Conservation (phyloP, 2,797 vertebrate species). For the Lates japonicus region DNA sequence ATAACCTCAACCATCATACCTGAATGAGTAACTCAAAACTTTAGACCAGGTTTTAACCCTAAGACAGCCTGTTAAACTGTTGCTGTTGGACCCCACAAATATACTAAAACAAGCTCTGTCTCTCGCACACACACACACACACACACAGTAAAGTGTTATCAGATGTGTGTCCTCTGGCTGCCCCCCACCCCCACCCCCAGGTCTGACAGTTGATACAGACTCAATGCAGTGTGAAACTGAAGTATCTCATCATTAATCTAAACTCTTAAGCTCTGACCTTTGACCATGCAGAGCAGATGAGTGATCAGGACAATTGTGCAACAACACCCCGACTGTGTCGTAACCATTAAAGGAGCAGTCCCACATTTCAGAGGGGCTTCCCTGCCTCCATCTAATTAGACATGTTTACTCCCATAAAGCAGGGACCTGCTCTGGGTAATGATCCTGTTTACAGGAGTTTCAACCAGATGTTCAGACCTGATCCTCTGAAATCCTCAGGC, state of each 20-base stretch:
- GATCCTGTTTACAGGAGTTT: background rate
- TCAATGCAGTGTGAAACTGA: conserved; percentile 18
- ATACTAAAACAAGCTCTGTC: no score
- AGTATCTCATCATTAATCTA: background rate
- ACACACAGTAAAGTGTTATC: conserved; percentile 33
- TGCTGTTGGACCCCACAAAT: no score
- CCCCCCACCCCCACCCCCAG: background rate
- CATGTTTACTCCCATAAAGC: conserved; percentile 3
- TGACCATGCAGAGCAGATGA: conserved; percentile 10
- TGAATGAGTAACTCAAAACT: no score
- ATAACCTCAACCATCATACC: no score
- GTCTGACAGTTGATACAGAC: background rate
- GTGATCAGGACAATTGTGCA: conserved; percentile 6
- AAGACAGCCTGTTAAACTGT: no score
- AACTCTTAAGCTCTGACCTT: background rate
- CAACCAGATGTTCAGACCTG: conserved; percentile 4
- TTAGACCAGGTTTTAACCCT: no score
- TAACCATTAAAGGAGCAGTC: conserved; percentile 23
- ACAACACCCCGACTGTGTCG: background rate
- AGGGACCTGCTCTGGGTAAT: background rate
- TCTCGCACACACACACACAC: background rate
- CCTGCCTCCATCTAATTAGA: background rate
- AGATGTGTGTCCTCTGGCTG: conserved; percentile 58
- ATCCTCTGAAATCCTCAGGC: background rate
- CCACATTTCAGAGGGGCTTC: background rate